Evolutionary conservation across 1,140 invertebrate genomes (phyloP).

Genomic region (Drosophila kohkoa): DNA sequence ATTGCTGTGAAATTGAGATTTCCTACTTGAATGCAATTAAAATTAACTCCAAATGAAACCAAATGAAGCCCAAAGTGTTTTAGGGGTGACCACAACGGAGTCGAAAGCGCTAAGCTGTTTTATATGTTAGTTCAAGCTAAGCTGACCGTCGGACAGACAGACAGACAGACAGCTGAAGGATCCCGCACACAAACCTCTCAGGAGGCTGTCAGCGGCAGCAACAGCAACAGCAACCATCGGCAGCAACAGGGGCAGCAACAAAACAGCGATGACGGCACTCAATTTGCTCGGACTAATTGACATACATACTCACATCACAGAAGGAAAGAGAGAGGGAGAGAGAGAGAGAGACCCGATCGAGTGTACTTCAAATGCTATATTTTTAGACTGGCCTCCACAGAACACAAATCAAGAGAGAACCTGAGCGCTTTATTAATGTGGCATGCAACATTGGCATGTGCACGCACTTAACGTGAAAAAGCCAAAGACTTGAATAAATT

Average conservation of each 20-base stretch:
- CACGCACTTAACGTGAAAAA: conserved; percentile 5
- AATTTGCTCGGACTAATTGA: conserved; percentile 77
- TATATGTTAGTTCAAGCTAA: neutral
- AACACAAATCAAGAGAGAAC: conserved; percentile 46
- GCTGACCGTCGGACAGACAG: conserved; percentile 6
- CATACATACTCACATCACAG: conserved; percentile 58
- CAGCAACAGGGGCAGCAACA: conserved; percentile 3
- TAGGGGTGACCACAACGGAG: conserved; percentile 52
- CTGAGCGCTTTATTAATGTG: conserved; percentile 61
- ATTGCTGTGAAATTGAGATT: conserved; percentile 79
- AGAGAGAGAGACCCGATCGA: conserved; percentile 21
- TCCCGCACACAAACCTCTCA: conserved; percentile 12
- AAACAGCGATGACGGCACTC: conserved; percentile 45
- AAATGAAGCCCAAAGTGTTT: conserved; percentile 48
- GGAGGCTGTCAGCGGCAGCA: conserved; percentile 22
- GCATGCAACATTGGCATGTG: conserved; percentile 30
- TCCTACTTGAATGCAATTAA: conserved; percentile 78
- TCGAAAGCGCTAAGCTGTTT: neutral
- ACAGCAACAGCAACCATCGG: neutral
- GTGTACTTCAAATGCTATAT: conserved; percentile 61
- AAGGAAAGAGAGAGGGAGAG: neutral
- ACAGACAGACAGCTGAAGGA: conserved; percentile 19
- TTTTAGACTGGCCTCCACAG: conserved; percentile 51
- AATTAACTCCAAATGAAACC: conserved; percentile 73
- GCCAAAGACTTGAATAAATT: neutral